Conservation (phyloP, 2,888 invertebrate genomes). For the Odontocerum albicorne region DNA sequence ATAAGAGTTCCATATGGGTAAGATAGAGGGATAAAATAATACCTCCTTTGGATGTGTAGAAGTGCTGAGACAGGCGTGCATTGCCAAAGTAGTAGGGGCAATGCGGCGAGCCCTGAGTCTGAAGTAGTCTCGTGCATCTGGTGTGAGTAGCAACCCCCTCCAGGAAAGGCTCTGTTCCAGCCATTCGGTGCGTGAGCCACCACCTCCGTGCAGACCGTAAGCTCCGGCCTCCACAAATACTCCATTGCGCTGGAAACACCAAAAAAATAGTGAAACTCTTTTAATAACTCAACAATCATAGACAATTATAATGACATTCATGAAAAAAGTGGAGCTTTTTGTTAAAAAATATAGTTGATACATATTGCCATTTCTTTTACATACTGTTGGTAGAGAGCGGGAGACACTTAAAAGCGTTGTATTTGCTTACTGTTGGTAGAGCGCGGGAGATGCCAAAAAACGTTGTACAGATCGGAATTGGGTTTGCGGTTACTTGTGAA, state of each 20-base stretch:
- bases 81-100: slow-evolving; percentile 58
- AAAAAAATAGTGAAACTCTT: too few species aligned
- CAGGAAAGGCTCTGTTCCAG: slow-evolving; percentile 71
- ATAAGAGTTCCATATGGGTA: too few species aligned
- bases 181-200: slow-evolving; percentile 68
- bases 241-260: slow-evolving; percentile 65
- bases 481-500: too few species aligned
- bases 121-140: slow-evolving; percentile 77
- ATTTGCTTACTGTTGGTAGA: too few species aligned
- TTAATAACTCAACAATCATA: too few species aligned
- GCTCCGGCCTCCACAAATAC: slow-evolving; percentile 69
- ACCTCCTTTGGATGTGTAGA: slow-evolving; percentile 77
- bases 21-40: too few species aligned
- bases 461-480: too few species aligned
- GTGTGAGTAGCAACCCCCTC: slow-evolving; percentile 75
- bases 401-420: too few species aligned
- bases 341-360: background rate
- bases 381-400: too few species aligned
- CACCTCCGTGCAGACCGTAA: slow-evolving; percentile 61
- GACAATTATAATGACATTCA: background rate
- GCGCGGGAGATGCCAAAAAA: too few species aligned
- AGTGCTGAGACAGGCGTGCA: slow-evolving; percentile 81
- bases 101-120: slow-evolving; percentile 59
- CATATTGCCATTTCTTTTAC: too few species aligned
- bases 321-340: background rate